These are phyloP conservation scores for Thecocarcelia acutangulata DNA, from an alignment of 2,888 invertebrate species.

Conservation along the genomic window DNA sequence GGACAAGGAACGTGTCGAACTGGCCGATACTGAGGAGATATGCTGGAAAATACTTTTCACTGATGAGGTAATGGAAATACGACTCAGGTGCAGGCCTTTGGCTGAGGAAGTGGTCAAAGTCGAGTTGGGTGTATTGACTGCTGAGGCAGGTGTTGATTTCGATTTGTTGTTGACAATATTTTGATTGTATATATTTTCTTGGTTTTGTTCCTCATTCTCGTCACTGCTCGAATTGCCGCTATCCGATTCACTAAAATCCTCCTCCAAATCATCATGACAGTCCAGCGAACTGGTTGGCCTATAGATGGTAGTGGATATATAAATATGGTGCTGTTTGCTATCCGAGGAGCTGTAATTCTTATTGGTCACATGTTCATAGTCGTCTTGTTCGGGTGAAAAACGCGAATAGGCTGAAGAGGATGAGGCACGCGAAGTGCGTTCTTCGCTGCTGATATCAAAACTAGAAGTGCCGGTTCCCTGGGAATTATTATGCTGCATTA, in stretches of 20 bases:
- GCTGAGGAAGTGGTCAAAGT: constrained; percentile 70
- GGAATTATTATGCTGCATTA: constrained; percentile 34
- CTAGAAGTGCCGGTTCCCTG: constrained; percentile 74
- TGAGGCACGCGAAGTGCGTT: constrained; percentile 70
- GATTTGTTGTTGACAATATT: constrained; percentile 46
- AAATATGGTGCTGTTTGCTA: constrained; percentile 55
- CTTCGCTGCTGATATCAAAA: constrained; percentile 79
- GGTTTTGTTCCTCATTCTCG: constrained; percentile 67
- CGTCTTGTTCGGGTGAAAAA: constrained; percentile 73
- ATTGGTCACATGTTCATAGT: constrained; percentile 31
- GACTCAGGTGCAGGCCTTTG: constrained; percentile 74
- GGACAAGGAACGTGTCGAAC: constrained; percentile 85
- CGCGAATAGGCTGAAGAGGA: constrained; percentile 72
- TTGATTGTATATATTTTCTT: constrained; percentile 56
- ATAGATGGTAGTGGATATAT: constrained; percentile 57
- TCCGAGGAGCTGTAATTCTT: neutral
- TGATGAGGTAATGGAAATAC: constrained; percentile 83
- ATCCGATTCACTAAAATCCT: constrained; percentile 61
- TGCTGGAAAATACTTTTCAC: constrained; percentile 87
- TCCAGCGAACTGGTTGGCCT: constrained; percentile 69
- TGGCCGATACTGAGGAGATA: constrained; percentile 83
- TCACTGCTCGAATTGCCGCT: constrained; percentile 70
- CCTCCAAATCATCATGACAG: constrained; percentile 71
- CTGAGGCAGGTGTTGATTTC: constrained; percentile 54
- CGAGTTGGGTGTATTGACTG: constrained; percentile 42